Base-by-base conservation (phyloP, 2,113 vertebrate genomes). In the Podarcis raffonei region DNA sequence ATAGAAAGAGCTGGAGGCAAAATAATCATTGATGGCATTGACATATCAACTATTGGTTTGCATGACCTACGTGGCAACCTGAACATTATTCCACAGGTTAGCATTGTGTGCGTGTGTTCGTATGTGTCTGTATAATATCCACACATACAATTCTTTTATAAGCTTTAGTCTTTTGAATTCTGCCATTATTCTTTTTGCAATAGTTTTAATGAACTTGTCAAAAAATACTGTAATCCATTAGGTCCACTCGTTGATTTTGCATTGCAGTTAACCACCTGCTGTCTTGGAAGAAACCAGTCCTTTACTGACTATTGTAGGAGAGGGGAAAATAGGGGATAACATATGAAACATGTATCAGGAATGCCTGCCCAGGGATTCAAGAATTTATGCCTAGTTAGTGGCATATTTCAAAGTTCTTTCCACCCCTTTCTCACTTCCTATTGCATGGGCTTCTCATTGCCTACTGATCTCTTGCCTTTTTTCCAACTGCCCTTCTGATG, bases 31-130 rank as follows among this genome's bases (percentile, higher is more conserved):
- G 94, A 97, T 90, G 93, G 92, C 72, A 92, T 96, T 80, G 96
- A 97, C 81, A 94, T 96, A 89, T 92, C 93, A 76, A 92, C 92
- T 77, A 84, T 96, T 85, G 96, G 95, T 82, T 94, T 97, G 39
- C 95, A 96, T 80, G 95, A 97, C 85, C 90, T 97, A 74, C 57
- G 84, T 69, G 87, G 94, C 80, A 94, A 93, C 89, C 93, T 97
- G 81, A 96, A 97, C 53, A 93, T 96, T 87, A 96, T 97, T 91
- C 95, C 96, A 78, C 94, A 97, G 94, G 95, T 85, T 35, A 59
- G n/a, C 12, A 30, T 32, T n/a, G 57, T 74, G 30, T 75, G 9
- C 25, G 32, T 25, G 7, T n/a, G 35, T 18, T 53, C 20, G n/a
- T 74, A 30, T 75, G 9, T 57, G 48, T 13, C 15, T 30, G 35